These are phyloP conservation scores for Turritopsis rubra DNA, from an alignment of 30 jellyfish, hydroid and myxozoan genomes.

Conservation along the genomic window DNA sequence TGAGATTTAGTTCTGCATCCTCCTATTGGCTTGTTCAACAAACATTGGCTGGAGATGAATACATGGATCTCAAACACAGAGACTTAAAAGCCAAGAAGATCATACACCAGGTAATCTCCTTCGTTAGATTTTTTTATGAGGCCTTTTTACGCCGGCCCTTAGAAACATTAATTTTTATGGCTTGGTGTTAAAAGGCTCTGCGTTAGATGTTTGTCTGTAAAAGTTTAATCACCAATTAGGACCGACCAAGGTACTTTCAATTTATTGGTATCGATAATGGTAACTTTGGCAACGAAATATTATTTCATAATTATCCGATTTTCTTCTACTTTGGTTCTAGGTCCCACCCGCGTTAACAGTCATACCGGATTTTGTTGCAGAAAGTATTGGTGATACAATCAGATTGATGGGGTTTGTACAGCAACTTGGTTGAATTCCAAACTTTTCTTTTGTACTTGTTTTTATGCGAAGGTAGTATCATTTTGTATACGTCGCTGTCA, in stretches of 20 bases:
- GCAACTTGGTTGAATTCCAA: neutral
- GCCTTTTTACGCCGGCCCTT: too few relatives aligned
- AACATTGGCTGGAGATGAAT: constrained; percentile 66
- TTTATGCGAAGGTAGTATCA: too few relatives aligned
- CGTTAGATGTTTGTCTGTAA: too few relatives aligned
- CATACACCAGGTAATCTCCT: constrained; percentile 42
- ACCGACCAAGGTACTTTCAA: too few relatives aligned
- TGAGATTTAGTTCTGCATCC: constrained; percentile 76
- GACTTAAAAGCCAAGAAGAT: constrained; percentile 44
- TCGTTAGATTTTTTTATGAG: neutral
- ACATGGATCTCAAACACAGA: constrained; percentile 51
- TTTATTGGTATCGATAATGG: too few relatives aligned
- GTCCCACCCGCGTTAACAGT: constrained; percentile 69
- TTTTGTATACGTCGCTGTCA: too few relatives aligned
- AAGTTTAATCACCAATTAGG: too few relatives aligned
- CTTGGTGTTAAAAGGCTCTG: too few relatives aligned
- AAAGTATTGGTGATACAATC: constrained; percentile 80
- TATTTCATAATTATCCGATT: neutral
- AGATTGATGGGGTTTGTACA: constrained; percentile 73
- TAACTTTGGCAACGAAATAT: neutral
- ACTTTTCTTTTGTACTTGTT: neutral
- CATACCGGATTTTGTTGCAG: constrained; percentile 75
- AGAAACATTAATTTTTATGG: too few relatives aligned
- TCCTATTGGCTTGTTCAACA: constrained; percentile 85
- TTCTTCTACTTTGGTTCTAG: constrained; percentile 24